Conservation (phyloP, 2,113 vertebrate species). For the Peucedramus taeniatus region DNA sequence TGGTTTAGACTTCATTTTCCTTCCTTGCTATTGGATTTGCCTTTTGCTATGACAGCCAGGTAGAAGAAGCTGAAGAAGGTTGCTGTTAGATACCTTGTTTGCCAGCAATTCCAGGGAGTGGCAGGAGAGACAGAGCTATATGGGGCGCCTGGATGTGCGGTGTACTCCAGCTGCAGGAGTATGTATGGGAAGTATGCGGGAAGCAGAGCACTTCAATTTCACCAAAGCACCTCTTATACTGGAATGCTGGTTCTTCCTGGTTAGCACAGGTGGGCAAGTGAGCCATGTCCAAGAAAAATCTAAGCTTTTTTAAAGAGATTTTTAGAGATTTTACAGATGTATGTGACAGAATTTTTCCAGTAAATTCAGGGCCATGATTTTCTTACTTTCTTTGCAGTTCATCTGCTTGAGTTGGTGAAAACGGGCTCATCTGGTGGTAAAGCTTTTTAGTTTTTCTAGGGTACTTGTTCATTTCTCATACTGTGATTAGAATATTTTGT, state of each 20-base stretch:
- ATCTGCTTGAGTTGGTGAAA: background rate
- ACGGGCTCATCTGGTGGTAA: background rate
- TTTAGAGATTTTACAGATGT: background rate
- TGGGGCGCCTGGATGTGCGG: fast-evolving
- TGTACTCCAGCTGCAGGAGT: background rate
- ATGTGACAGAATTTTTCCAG: background rate
- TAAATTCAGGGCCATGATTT: background rate
- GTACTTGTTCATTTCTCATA: background rate
- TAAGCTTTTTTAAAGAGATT: too few species aligned
- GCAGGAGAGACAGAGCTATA: background rate
- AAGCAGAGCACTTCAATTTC: background rate
- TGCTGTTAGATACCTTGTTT: background rate
- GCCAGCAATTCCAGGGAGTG: background rate
- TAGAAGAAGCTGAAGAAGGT: background rate
- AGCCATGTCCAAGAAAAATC: background rate
- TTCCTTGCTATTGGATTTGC: background rate
- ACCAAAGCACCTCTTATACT: background rate
- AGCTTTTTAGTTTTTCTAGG: background rate
- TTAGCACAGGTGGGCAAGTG: background rate
- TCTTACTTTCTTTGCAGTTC: background rate
- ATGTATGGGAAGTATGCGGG: background rate
- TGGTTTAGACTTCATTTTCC: background rate
- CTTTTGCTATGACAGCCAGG: background rate
- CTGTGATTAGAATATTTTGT: background rate
- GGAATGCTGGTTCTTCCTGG: background rate